Evolutionary conservation across 2,888 invertebrate genomes (phyloP).

Genomic region (Philonicus albiceps): DNA sequence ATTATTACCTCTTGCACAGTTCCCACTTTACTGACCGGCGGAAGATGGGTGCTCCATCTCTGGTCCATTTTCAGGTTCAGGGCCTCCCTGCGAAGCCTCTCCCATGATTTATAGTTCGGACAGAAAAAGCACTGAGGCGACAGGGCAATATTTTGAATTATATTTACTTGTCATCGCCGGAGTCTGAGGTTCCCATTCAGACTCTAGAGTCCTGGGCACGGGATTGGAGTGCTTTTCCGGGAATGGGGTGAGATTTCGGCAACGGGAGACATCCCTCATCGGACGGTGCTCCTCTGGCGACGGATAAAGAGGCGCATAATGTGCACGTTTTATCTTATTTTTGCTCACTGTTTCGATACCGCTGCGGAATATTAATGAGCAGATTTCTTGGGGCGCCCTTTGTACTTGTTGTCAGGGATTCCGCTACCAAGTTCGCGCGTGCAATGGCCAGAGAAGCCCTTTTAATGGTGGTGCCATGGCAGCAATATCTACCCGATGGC

Average conservation of each 20-base stretch:
- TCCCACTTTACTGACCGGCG: not conserved
- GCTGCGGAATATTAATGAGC: constrained; percentile 39
- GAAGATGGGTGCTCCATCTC: not conserved
- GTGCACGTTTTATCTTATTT: constrained; percentile 27
- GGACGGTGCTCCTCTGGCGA: not conserved
- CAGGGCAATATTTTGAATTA: not conserved
- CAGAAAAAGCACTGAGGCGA: not conserved
- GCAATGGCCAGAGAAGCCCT: not conserved
- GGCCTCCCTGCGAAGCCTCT: not conserved
- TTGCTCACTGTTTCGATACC: constrained; percentile 35
- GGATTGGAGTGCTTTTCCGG: not conserved
- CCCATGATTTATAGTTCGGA: constrained; percentile 23
- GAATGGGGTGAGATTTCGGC: not conserved
- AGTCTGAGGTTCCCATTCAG: not conserved
- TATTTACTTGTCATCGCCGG: constrained; percentile 4
- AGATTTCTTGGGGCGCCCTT: constrained; percentile 11
- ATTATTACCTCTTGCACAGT: not conserved
- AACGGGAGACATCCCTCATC: not conserved
- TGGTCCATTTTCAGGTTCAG: not conserved
- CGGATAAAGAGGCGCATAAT: constrained; percentile 29
- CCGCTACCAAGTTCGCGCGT: not conserved
- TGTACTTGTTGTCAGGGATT: constrained; percentile 23
- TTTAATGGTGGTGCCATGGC: not conserved
- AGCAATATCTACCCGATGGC: not conserved
- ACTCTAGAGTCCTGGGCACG: not conserved